Base-by-base conservation (phyloP, 2,113 vertebrate genomes). In the Rhizomys pruinosus region DNA sequence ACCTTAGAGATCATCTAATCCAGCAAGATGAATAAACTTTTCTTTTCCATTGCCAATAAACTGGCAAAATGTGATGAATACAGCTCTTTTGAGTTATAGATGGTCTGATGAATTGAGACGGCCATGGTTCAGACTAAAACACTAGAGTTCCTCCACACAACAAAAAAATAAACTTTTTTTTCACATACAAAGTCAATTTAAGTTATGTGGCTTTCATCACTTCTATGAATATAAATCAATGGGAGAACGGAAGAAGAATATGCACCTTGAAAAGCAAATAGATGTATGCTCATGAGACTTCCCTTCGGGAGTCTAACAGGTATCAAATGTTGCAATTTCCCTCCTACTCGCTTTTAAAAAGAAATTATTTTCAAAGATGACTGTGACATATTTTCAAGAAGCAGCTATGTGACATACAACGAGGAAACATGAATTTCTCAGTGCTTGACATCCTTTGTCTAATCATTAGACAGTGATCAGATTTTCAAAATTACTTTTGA, bases 21-120 rank as follows among this genome's bases (percentile, higher is more conserved):
- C 94, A 97, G 90, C 94, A 97, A 97, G 96, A 97, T 96, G 95
- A 97, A 97, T 97, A 95, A 96, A 96, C 92, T 96, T 95, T 96
- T 95, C 92, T 96, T 97, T 93, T 95, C 92, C 92, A 93, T 95
- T 77, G 94, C 94, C 96, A 91, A 96, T 96, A 97, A 96, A 93
- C 89, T 44, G 79, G 79, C n/a, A 77, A 96, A 97, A 97, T 96
- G 93, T 71, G 89, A 92, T 93, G 92, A 95, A 89, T 52, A 88
- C 79, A 85, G 74, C 86, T 89, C 92, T 90, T 92, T 89, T 96
- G 97, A 97, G 94, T 96, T 95, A 96, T 97, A 96, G 95, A 78
- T 92, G 42, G 42, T 72, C 93, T 97, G 92, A 97, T 97, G 94
- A 97, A 92, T 84, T 91, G 82, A 95, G 96, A 96, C 16, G 61